A percentile compares a stretch with the other conserved stretches of the same genome.
phyloP scores from a whole-genome alignment of 2,888 invertebrate species.

The Notocelia uddmanniana region DNA sequence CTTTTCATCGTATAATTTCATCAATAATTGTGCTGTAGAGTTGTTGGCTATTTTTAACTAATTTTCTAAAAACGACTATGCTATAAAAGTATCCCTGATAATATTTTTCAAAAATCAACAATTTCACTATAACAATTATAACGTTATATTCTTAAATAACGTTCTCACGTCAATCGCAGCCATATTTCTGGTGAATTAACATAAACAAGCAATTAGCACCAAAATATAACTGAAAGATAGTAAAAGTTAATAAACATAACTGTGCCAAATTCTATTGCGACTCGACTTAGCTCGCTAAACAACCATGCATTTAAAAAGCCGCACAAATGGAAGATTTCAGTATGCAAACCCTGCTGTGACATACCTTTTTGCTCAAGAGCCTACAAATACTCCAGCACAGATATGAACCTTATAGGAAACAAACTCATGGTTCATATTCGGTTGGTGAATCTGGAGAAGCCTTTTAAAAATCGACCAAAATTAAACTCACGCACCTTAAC shows the following conservation, averaged over 20 bases:
- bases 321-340: slow-evolving; percentile 55
- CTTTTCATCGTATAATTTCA: too few relatives aligned
- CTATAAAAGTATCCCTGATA: too few relatives aligned
- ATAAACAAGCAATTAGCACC: slow-evolving; percentile 47
- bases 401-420: slow-evolving; percentile 46
- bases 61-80: too few relatives aligned
- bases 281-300: slow-evolving; percentile 51
- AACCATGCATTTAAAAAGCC: slow-evolving; percentile 53
- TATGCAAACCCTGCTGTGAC: slow-evolving; percentile 63
- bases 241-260: slow-evolving; percentile 61
- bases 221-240: slow-evolving; percentile 57
- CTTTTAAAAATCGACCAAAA: slow-evolving; percentile 68
- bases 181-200: slow-evolving; percentile 45
- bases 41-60: too few relatives aligned
- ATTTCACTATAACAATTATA: too few relatives aligned
- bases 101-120: too few relatives aligned
- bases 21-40: too few relatives aligned
- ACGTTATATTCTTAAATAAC: too few relatives aligned
- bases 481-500: slow-evolving; percentile 66
- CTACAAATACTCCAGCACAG: slow-evolving; percentile 52
- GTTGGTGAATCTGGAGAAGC: slow-evolving; percentile 48
- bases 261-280: slow-evolving; percentile 50
- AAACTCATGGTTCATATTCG: slow-evolving; percentile 39
- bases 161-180: slow-evolving; percentile 1
- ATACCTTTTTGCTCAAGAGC: slow-evolving; percentile 56